These are phyloP conservation scores for Danio jaintianensis DNA, from an alignment of 2,797 vertebrate genomes.

Conservation along the genomic window DNA sequence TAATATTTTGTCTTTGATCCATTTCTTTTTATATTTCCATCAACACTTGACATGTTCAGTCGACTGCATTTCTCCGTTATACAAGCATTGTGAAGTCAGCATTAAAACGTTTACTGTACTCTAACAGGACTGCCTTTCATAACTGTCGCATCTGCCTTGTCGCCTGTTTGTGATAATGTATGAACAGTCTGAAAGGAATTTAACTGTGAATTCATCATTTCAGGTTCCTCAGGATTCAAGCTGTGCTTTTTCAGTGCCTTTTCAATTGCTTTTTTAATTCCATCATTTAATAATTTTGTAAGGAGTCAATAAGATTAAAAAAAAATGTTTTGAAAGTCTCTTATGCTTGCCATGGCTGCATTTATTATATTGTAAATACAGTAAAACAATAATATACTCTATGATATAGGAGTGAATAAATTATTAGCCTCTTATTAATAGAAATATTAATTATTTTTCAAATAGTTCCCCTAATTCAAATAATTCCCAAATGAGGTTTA, in stretches of 20 bases:
- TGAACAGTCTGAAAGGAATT: background rate
- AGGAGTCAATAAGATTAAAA: background rate
- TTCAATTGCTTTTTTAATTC: background rate
- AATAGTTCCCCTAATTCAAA: too few relatives aligned
- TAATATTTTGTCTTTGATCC: constrained; percentile 70
- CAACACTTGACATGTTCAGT: background rate
- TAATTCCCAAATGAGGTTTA: too few relatives aligned
- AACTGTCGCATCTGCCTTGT: constrained; percentile 7
- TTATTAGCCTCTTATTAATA: too few relatives aligned
- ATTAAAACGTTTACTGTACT: constrained; percentile 1
- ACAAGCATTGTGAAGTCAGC: background rate
- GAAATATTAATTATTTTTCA: too few relatives aligned
- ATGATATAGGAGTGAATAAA: too few relatives aligned
- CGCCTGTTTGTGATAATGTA: constrained; percentile 7
- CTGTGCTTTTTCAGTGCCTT: background rate
- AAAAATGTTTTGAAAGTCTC: background rate
- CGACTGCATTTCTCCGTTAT: background rate
- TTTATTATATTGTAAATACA: background rate
- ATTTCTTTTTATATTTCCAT: background rate
- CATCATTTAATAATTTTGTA: background rate
- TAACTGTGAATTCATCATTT: background rate
- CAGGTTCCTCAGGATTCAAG: background rate
- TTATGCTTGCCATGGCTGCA: background rate
- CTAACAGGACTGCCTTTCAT: constrained; percentile 30
- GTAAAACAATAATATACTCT: background rate